phyloP scores from a whole-genome alignment of 2,888 invertebrate species.

The Steinernema scapterisci region DNA sequence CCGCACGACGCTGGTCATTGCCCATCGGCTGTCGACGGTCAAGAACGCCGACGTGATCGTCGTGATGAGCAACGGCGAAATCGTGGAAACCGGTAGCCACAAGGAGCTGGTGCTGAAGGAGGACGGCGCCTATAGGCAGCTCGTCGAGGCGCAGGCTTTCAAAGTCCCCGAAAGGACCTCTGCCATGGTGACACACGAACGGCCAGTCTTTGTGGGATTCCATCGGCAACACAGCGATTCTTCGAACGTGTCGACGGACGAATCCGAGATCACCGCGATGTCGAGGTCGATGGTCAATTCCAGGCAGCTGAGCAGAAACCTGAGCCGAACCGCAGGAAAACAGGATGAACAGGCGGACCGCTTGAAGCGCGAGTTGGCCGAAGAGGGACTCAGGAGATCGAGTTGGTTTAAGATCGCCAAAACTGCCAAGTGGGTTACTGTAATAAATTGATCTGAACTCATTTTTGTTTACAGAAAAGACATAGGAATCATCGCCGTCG shows the following conservation, averaged over 20 bases:
- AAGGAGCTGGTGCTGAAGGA: constrained; percentile 74
- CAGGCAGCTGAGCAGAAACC: constrained; percentile 9
- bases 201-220: constrained; percentile 17
- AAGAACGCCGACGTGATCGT: constrained; percentile 71
- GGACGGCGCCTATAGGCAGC: constrained; percentile 76
- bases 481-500: constrained; percentile 63
- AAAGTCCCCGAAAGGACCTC: constrained; percentile 12
- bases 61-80: constrained; percentile 68
- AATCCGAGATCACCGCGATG: constrained; percentile 25
- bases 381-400: constrained; percentile 45
- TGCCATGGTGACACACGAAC: not conserved
- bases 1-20: constrained; percentile 70
- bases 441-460: not conserved
- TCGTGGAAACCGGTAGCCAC: constrained; percentile 77
- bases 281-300: constrained; percentile 7
- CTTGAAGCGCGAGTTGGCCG: constrained; percentile 48
- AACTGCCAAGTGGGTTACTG: not conserved
- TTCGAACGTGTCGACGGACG: constrained; percentile 23
- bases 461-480: not conserved
- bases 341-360: constrained; percentile 40
- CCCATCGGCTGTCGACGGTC: constrained; percentile 71
- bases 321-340: constrained; percentile 10
- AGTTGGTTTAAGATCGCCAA: not conserved
- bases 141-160: constrained; percentile 60
- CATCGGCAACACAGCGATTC: constrained; percentile 19